Percentiles rank a stretch among this genome's conserved stretches.
Evolutionary conservation across 1,140 invertebrate species (phyloP).

Genomic region (Zaprionus lachaisei): DNA sequence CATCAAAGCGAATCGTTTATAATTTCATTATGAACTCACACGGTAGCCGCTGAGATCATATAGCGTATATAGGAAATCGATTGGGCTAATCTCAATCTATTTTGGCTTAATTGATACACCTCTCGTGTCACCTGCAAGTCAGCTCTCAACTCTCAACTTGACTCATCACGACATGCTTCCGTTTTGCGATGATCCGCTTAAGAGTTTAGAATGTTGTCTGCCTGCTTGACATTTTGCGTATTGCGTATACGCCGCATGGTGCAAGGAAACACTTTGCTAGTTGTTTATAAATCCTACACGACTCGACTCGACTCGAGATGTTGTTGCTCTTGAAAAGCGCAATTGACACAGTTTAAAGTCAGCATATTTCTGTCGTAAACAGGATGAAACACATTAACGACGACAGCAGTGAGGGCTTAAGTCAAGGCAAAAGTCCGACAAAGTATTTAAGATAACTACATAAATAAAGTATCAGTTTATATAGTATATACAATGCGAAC

Average conservation of each 20-base stretch:
- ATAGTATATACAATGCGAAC: slow-evolving; percentile 1
- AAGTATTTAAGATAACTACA: slow-evolving; percentile 16
- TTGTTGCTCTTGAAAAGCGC: slow-evolving; percentile 53
- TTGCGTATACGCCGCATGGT: slow-evolving; percentile 46
- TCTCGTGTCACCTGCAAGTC: slow-evolving; percentile 20
- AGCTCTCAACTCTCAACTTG: slow-evolving; percentile 8
- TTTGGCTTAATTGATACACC: slow-evolving; percentile 66
- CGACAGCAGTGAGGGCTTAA: slow-evolving; percentile 21
- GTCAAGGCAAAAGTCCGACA: slow-evolving; percentile 27
- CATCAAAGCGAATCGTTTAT: slow-evolving; percentile 46
- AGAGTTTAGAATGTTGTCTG: slow-evolving; percentile 28
- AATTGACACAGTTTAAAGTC: slow-evolving; percentile 49
- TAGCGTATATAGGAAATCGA: slow-evolving; percentile 56
- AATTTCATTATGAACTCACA: slow-evolving; percentile 68
- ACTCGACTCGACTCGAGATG: background rate
- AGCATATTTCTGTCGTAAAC: slow-evolving; percentile 27
- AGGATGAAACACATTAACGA: slow-evolving; percentile 44
- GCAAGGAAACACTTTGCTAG: slow-evolving; percentile 22
- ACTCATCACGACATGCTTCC: slow-evolving; percentile 57
- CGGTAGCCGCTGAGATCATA: slow-evolving; percentile 68
- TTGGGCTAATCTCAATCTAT: slow-evolving; percentile 32
- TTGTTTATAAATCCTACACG: slow-evolving; percentile 16
- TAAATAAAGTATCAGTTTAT: background rate
- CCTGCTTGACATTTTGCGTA: slow-evolving; percentile 36
- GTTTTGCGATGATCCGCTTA: slow-evolving; percentile 68